phyloP scores from a whole-genome alignment of 2,888 invertebrate species.

The Apamea monoglypha region DNA sequence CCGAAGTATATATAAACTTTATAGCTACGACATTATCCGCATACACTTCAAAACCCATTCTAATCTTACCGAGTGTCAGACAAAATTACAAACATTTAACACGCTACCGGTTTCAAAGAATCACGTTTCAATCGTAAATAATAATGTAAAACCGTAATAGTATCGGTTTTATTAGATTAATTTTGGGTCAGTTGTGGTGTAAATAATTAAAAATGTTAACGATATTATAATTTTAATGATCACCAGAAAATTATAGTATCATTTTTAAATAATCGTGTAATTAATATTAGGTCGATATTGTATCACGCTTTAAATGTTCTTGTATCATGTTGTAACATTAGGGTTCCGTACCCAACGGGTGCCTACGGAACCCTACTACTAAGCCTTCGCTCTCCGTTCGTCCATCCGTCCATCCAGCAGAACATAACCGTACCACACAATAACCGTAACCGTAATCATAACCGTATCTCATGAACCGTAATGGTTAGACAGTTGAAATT shows the following conservation, averaged over 20 bases:
- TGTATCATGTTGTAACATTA: slow-evolving; percentile 3
- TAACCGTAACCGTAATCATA: too few species aligned
- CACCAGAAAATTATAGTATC: slow-evolving; percentile 42
- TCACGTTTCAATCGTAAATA: slow-evolving; percentile 54
- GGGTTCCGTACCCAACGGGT: neutral
- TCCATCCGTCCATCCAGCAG: too few species aligned
- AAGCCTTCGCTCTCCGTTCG: neutral
- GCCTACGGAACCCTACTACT: neutral
- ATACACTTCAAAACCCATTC: slow-evolving; percentile 15
- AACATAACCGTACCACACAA: too few species aligned
- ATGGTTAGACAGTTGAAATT: neutral
- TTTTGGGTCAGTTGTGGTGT: slow-evolving; percentile 51
- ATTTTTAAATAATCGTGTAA: slow-evolving; percentile 42
- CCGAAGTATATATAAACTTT: neutral
- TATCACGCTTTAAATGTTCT: slow-evolving; percentile 24
- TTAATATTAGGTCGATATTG: slow-evolving; percentile 37
- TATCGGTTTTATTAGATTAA: slow-evolving; percentile 50
- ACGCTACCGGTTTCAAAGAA: slow-evolving; percentile 54
- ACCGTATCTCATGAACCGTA: neutral
- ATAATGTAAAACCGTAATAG: slow-evolving; percentile 45
- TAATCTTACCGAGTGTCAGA: neutral
- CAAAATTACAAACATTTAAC: slow-evolving; percentile 25
- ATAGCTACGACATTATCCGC: neutral
- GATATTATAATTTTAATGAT: slow-evolving; percentile 56
- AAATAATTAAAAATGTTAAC: slow-evolving; percentile 63